phyloP scores from a whole-genome alignment of 2,888 invertebrate genomes.

The Gymnocheta viridis region DNA sequence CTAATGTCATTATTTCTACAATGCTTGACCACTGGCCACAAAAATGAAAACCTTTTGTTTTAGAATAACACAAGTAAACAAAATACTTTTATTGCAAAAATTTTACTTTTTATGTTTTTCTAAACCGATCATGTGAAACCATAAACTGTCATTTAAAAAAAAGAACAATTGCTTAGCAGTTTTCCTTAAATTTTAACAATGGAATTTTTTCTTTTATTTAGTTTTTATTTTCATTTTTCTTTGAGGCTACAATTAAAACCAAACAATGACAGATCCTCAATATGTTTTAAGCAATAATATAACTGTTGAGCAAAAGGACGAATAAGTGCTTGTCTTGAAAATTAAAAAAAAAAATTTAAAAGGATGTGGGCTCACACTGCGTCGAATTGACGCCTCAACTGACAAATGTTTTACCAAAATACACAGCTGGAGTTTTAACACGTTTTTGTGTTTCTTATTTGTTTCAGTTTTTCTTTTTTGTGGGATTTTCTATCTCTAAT shows the following conservation, averaged over 20 bases:
- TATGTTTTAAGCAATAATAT: not conserved
- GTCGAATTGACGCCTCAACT: conserved; percentile 65
- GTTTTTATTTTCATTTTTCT: conserved; percentile 5
- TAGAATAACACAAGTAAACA: not conserved
- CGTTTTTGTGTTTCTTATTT: conserved; percentile 49
- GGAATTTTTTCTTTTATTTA: not conserved
- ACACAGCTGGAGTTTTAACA: conserved; percentile 72
- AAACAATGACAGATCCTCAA: not conserved
- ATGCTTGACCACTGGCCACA: conserved; percentile 51
- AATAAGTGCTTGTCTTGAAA: conserved; percentile 19
- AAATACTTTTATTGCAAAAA: not conserved
- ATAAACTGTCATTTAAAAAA: conserved; percentile 29
- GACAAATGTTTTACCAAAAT: conserved; percentile 70
- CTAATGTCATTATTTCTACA: not conserved
- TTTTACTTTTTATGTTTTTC: not conserved
- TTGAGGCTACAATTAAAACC: conserved; percentile 44
- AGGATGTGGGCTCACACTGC: conserved; percentile 69
- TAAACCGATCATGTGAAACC: conserved; percentile 55
- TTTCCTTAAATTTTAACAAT: conserved; percentile 1
- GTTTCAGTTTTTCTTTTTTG: conserved; percentile 13
- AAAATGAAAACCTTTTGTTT: conserved; percentile 46
- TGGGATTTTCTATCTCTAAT: conserved; percentile 7
- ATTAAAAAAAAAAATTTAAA: conserved; percentile 49
- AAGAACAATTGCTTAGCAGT: conserved; percentile 26
- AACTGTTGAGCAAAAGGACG: conserved; percentile 22